Percentiles rank a stretch among this genome's conserved stretches.
Conservation (phyloP, 2,888 invertebrate genomes). For the Podotricha telesiphe region DNA sequence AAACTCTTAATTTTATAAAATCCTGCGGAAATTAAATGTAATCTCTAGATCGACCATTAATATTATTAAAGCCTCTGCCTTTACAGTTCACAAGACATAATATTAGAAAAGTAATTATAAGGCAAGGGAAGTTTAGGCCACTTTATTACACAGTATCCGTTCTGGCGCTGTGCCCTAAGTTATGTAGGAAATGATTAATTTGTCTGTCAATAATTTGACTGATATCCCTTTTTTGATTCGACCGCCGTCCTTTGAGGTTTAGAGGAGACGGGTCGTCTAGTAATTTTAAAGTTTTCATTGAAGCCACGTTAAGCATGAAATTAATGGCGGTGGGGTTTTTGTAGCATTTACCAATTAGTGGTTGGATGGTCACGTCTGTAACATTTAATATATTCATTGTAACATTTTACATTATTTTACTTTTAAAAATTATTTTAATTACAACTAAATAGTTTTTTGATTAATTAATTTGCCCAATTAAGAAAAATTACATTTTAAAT, state of each 20-base stretch:
- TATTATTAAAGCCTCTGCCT: conserved; percentile 33
- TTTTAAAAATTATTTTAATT: no score
- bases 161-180: conserved; percentile 11
- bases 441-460: no score
- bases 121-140: conserved; percentile 19
- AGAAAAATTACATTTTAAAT: no score
- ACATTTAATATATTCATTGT: neutral
- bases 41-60: conserved; percentile 41
- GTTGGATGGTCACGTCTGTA: conserved; percentile 67
- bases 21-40: conserved; percentile 42
- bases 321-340: conserved; percentile 54
- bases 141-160: conserved; percentile 20
- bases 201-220: conserved; percentile 34
- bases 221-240: conserved; percentile 30
- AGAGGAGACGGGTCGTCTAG: conserved; percentile 49
- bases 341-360: conserved; percentile 59
- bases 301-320: conserved; percentile 65
- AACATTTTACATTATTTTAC: no score
- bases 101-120: conserved; percentile 27
- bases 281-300: conserved; percentile 60
- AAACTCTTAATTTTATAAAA: conserved; percentile 33
- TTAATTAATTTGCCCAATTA: no score
- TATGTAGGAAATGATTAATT: conserved; percentile 36
- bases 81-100: conserved; percentile 16
- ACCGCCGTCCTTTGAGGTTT: neutral